Base-by-base conservation (phyloP, 2,797 vertebrate genomes). In the Hirundo rustica region DNA sequence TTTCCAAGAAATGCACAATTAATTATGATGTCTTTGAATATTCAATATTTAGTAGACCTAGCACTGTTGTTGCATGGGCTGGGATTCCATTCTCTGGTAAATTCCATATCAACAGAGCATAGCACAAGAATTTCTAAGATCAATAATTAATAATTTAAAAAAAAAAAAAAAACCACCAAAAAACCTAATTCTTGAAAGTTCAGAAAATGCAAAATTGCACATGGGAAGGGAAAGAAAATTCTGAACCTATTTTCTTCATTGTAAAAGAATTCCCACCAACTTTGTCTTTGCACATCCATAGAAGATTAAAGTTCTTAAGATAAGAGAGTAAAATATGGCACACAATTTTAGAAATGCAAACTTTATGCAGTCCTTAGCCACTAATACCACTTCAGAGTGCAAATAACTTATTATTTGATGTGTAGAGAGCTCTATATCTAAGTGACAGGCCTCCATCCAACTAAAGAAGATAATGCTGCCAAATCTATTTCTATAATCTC, bases 381-480 rank as follows among this genome's bases (percentile, higher is more conserved):
- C 74, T 92, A 97, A 96, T 76, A 90, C 40, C 53, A 90, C 53
- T 92, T 93, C 85, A 75, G 72, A 96, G 89, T 95, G 83, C 50
- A 97, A 96, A 88, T 74, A 92, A 89, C 79, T 95, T 93, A 74
- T 58, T 97, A 93, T 95, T 96, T 55, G 4, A 93, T 60, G 85
- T 73, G 58, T 40, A 97, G 96, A 97, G 88, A 95, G 42, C 55
- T 87, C 91, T 91, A 89, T 85, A 95, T 96, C 80, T 96, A 97
- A 94, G 88, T 88, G 64, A 55, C 67, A 94, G 29, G 62, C 95
- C 72, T 94, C 79, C 65, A 85, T 97, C 94, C 96, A 97, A 93
- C 89, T 94, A 96, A 96, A 94, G 74, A 96, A 47, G 58, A 92
- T 95, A 95, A 95, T 81, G 47, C 60, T 96, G 96, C 96, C 96